Conservation (phyloP, 2,888 invertebrate species). For the Dryobota labecula region DNA sequence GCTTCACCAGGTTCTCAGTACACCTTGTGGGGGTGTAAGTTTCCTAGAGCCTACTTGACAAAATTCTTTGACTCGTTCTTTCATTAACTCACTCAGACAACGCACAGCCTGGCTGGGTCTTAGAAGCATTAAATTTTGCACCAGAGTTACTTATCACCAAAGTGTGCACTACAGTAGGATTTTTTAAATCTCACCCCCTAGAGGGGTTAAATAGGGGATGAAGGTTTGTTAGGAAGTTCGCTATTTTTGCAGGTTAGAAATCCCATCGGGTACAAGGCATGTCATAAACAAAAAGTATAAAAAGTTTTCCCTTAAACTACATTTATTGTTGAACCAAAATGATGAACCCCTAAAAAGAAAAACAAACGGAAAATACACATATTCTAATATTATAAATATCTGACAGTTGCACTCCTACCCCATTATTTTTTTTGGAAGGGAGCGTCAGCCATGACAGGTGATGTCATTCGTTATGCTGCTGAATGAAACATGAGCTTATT, state of each 20-base stretch:
- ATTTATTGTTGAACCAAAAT: not conserved
- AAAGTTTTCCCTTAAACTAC: not conserved
- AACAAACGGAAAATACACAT: not conserved
- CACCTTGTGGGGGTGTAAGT: not conserved
- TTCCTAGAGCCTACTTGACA: no score
- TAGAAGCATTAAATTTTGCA: not conserved
- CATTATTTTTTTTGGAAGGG: slow-evolving; percentile 23
- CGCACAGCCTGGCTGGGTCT: not conserved
- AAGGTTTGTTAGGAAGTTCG: not conserved
- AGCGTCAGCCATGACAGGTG: slow-evolving; percentile 28
- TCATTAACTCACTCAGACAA: no score
- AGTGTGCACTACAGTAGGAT: not conserved
- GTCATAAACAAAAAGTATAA: not conserved
- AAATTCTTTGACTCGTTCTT: no score
- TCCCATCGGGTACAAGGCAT: not conserved
- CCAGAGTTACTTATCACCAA: not conserved
- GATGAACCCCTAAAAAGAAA: not conserved
- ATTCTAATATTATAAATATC: no score
- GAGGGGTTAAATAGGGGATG: no score
- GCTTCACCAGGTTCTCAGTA: not conserved
- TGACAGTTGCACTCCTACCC: slow-evolving; percentile 10
- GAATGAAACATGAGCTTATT: slow-evolving; percentile 58
- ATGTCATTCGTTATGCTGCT: slow-evolving; percentile 28
- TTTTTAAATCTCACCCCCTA: not conserved
- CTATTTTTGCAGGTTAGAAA: not conserved